Conservation (phyloP, 2,888 invertebrate species). For the Sipha maydis region DNA sequence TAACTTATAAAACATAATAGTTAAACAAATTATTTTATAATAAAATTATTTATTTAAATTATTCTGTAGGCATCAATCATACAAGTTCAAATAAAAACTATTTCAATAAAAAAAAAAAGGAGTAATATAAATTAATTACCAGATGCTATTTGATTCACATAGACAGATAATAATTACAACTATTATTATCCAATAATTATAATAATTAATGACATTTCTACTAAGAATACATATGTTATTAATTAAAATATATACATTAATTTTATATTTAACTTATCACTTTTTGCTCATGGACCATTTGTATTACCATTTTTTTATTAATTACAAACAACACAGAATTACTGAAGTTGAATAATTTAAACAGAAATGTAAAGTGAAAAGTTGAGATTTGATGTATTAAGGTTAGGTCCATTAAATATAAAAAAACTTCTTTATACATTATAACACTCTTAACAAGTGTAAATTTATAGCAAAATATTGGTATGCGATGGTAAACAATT, state of each 20-base stretch:
- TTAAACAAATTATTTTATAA: not conserved
- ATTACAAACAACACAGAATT: not conserved
- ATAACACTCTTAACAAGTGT: not conserved
- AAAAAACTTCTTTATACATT: not conserved
- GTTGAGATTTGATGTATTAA: not conserved
- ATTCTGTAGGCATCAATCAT: not conserved
- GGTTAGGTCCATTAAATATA: not conserved
- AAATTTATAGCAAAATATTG: not conserved
- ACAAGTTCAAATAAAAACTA: not conserved
- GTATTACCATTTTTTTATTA: not conserved
- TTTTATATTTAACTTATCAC: slow-evolving; percentile 17
- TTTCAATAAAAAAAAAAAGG: not conserved
- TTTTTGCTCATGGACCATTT: slow-evolving; percentile 2
- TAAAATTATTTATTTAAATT: not conserved
- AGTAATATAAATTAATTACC: not conserved
- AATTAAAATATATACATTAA: not conserved
- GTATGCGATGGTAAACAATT: not conserved
- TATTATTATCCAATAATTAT: not conserved
- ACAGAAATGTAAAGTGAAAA: not conserved
- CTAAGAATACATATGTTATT: not conserved
- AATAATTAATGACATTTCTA: not conserved
- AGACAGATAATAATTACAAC: not conserved
- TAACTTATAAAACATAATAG: too few relatives aligned
- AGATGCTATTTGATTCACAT: not conserved
- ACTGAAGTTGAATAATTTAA: not conserved